Evolutionary conservation across 2,113 vertebrate species (phyloP), one percentile per base, ranked within the genome.

Genomic region (Epinephelus fuscoguttatus): DNA sequence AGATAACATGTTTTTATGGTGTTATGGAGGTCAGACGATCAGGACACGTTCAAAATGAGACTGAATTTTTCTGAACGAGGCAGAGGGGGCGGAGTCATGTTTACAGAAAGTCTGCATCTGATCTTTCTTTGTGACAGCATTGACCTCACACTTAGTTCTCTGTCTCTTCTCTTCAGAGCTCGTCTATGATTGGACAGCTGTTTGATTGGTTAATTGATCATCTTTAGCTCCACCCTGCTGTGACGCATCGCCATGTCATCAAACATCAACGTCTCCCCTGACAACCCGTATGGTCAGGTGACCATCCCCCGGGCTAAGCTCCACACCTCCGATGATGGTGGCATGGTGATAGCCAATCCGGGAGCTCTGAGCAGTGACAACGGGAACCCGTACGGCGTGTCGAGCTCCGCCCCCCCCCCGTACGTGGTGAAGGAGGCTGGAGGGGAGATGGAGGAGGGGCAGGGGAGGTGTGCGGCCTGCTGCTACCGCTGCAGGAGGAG

Each of bases 261-360:
- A 33, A 88, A 61, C 37, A 91, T 93, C 82, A 82, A 69, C 0
- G 70, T 94, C 11, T 90, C 90, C 18, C 49, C 81, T 23, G 93
- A 94, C 2, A 94, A 94, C n/a, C 93, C 93, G 0, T 94, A 94
- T 0, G 79, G 91, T 49, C 47, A 90, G 55, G 91, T 94, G 66
- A 87, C 33, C 52, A 94, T 94, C 42, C 93, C 93, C 0, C 64
- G 93, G n/a, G 93, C 93, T 0, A 89, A 91, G 66, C 88, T 94
- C 55, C 91, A 63, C 73, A 2, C 63, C 2, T 47, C 87, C 0
- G 71, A 84, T 40, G 83, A 67, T 23, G 33, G 2, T 9, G 18
- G 49, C 21, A 87, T 57, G 0, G 93, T 94, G 45, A 94, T 94
- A 53, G 85, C 71, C 73, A 94, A 94, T 69, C 91, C 89, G 0